Evolutionary conservation across 2,888 invertebrate genomes (phyloP), one percentile per base, ranked within the genome.

Genomic region (Biston stratarius): DNA sequence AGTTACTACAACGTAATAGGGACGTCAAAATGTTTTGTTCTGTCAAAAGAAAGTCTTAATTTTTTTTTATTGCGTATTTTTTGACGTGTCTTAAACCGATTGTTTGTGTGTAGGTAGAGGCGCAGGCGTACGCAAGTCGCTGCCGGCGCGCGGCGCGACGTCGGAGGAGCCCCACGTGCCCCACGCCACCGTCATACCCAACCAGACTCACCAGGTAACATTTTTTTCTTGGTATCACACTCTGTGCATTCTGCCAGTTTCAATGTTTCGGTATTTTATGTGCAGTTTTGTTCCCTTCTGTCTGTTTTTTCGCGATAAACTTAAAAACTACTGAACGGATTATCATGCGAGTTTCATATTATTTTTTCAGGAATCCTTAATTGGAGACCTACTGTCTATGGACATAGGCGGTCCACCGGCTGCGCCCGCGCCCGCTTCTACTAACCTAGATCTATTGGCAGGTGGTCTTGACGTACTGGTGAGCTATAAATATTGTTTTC

Each of bases 361-460:
- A 38, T 38, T 53, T 38, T 11, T 38, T n/a, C 96, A 98, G 93
- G 99, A 99, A 85, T 98, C 98, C 0, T 95, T 99, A 34, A 99
- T 99, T 84, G 99, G 99, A 0, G 99, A 99, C 92, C 95, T 99
- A 62, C 94, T 99, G 64, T 98, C 98, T 36, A 98, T 99, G 97
- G 99, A 99, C 90, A 97, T 99, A 72, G 97, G 97, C 69, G 95
- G 95, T 0, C 96, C 96, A 0, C 94, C 96, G 42, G 94, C 95
- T n/a, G 89, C 95, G 56, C 84, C 94, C 14, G 91, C 95, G 12
- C 92, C 95, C 14, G 88, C 96, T 38, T 95, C 96, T 42, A 95
- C 96, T 77, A 96, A 96, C 81, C 93, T 98, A 47, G 99, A 99
- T 90, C 94, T 99, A 38, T 90, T 98, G 9, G 98, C 98, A 6